Base-by-base conservation (phyloP, 2,888 invertebrate species). In the Caenorhabditis auriculariae region DNA sequence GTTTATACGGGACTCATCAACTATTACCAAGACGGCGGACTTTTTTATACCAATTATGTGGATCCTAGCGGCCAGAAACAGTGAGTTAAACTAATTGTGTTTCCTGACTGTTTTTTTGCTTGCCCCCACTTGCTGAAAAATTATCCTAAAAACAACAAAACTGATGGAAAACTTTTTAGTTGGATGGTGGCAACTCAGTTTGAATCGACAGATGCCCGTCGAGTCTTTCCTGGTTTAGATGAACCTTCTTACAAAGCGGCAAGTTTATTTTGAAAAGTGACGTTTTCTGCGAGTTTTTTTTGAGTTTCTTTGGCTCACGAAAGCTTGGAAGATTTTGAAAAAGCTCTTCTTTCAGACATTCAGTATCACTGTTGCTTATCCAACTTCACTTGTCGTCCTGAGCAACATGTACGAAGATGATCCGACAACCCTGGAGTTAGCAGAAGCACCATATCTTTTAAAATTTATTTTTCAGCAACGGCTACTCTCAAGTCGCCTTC, bases 211-310 rank as follows among this genome's bases (percentile, higher is more conserved):
- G 60, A 57, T 1, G 67, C 66, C 12, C 56, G 67, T 57, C 50
- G 53, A 28, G 65, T 66, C 9, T 65, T 67, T 26, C 72, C 72
- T 12, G 28, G 60, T 19, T 55, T 73, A 27, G 73, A 73, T 44
- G 73, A 73, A 28, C 72, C 72, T 0, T 49, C 58, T 9, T 68
- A 64, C 53, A 73, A 70, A 57, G 61, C 72, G 29, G 62, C 57
- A 27, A 19, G 43, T 35, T 39, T 38, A 24, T 9, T n/a, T 41
- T 41, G 9, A 41, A 35, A 43, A 43, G 28, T 23, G 17, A 23
- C 15, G 2, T 41, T 41, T 41, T 19, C 9, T 41, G 41, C 15
- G n/a, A n/a, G n/a, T n/a, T n/a, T n/a, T n/a, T n/a, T n/a, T n/a
- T n/a, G n/a, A n/a, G n/a, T n/a, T n/a, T n/a, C n/a, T n/a, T n/a